These are phyloP conservation scores for Phaedon cochleariae DNA, from an alignment of 2,888 invertebrate species.

Conservation along the genomic window DNA sequence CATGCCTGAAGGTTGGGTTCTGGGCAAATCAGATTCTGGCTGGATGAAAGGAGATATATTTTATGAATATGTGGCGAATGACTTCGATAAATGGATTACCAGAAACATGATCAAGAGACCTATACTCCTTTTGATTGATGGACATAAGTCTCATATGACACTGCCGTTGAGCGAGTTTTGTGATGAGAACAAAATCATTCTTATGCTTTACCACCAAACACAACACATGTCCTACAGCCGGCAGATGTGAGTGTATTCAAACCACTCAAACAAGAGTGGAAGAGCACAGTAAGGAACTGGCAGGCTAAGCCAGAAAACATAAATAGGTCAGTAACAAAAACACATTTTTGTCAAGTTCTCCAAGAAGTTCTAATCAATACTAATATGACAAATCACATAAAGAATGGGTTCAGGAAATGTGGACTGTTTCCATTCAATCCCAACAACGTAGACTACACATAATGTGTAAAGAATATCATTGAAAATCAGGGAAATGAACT, in stretches of 20 bases:
- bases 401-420: constrained; percentile 33
- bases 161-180: constrained; percentile 44
- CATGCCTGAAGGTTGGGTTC: constrained; percentile 37
- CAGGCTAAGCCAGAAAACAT: constrained; percentile 41
- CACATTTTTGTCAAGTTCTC: constrained; percentile 46
- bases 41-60: constrained; percentile 46
- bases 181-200: constrained; percentile 43
- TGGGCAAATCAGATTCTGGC: constrained; percentile 39
- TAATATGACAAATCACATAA: constrained; percentile 33
- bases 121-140: constrained; percentile 47
- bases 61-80: constrained; percentile 43
- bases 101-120: constrained; percentile 37
- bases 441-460: constrained; percentile 32
- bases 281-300: constrained; percentile 36
- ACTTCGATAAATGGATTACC: constrained; percentile 36
- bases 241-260: constrained; percentile 48
- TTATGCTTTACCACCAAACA: constrained; percentile 48
- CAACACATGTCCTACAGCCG: constrained; percentile 45
- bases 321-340: constrained; percentile 42
- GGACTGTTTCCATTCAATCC: constrained; percentile 35
- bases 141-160: constrained; percentile 47
- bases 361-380: constrained; percentile 24
- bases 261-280: constrained; percentile 44
- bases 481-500: background rate
- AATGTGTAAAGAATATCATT: constrained; percentile 25